Conservation (phyloP, 2,888 invertebrate genomes). For the Camponotus fellah region DNA sequence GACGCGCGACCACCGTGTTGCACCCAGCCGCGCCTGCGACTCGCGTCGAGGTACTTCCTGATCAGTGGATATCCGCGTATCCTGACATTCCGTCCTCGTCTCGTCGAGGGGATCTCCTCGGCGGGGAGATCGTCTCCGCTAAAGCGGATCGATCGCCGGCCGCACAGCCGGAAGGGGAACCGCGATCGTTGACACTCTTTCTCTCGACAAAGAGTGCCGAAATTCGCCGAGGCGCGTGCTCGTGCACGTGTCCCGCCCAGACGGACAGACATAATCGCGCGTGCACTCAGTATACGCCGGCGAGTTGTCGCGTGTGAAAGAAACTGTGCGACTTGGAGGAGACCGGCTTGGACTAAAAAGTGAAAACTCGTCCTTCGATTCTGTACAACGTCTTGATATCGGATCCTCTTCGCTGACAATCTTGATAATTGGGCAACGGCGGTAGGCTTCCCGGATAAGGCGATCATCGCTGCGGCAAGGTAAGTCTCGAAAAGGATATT, state of each 20-base stretch:
- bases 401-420: constrained; percentile 4
- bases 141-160: constrained; percentile 31
- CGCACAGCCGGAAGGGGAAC: neutral
- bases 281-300: constrained; percentile 9
- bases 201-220: constrained; percentile 34
- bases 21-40: constrained; percentile 43
- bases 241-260: constrained; percentile 41
- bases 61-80: neutral
- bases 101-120: constrained; percentile 12
- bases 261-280: neutral
- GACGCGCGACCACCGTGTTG: constrained; percentile 44
- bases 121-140: constrained; percentile 6
- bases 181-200: constrained; percentile 50
- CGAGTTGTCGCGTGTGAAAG: constrained; percentile 31
- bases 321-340: constrained; percentile 58
- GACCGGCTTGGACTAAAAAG: constrained; percentile 62
- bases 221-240: neutral
- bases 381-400: constrained; percentile 1
- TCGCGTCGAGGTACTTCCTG: constrained; percentile 36
- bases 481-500: constrained; percentile 63
- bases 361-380: constrained; percentile 69
- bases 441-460: constrained; percentile 33
- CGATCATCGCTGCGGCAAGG: constrained; percentile 56
- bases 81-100: neutral
- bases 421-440: constrained; percentile 28